These are phyloP conservation scores for Eulacestoma nigropectus DNA, from an alignment of 2,113 vertebrate species.

Conservation along the genomic window DNA sequence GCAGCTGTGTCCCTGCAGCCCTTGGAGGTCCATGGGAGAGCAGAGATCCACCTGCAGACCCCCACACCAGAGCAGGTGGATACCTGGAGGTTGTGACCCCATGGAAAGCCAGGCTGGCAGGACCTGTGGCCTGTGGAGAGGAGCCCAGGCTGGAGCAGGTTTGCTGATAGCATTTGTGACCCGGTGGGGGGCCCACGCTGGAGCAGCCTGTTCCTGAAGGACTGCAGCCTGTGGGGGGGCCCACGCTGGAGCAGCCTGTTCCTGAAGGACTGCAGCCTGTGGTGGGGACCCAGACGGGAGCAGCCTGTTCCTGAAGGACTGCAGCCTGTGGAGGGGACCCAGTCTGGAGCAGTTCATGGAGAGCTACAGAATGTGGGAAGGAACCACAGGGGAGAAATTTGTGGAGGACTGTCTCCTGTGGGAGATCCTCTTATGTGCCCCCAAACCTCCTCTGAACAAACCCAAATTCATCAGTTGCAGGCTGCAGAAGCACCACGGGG, in stretches of 20 bases:
- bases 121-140: background rate
- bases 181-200: accelerated
- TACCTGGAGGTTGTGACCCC: background rate
- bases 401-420: background rate
- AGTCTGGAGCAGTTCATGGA: background rate
- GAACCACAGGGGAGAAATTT: background rate
- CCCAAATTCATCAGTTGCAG: background rate
- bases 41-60: background rate
- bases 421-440: background rate
- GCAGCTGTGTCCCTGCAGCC: background rate
- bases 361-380: background rate
- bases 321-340: background rate
- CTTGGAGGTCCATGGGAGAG: background rate
- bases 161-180: accelerated
- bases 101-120: background rate
- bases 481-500: background rate
- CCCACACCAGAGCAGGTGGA: background rate
- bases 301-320: background rate
- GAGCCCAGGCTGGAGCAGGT: background rate
- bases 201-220: background rate
- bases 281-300: accelerated
- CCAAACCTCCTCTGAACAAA: background rate
- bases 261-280: background rate
- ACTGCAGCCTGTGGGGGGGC: background rate
- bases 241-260: accelerated